Evolutionary conservation across 2,113 vertebrate species (phyloP).

Genomic region (Brevimyrus niger): DNA sequence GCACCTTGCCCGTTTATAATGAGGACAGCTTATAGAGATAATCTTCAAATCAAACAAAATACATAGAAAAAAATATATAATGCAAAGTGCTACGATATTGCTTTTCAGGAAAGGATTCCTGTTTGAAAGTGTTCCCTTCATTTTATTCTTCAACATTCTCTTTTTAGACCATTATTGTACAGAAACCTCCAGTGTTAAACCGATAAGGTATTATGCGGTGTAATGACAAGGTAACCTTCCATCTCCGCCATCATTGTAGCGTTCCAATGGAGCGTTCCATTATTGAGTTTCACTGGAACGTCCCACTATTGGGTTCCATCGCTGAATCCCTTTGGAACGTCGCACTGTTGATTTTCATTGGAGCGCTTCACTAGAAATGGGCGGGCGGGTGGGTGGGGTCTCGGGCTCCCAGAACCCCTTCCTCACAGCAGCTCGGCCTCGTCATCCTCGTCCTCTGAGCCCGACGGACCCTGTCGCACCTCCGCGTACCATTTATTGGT

Average conservation of each 20-base stretch:
- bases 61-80: not conserved
- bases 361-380: not conserved
- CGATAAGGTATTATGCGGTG: not conserved
- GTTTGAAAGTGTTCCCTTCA: not conserved
- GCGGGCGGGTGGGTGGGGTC: not conserved
- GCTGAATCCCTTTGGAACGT: not conserved
- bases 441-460: conserved; percentile 89
- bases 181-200: not conserved
- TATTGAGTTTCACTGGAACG: not conserved
- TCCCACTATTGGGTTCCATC: not conserved
- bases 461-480: conserved; percentile 91
- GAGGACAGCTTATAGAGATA: not conserved
- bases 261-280: not conserved
- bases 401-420: not conserved
- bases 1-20: conserved; percentile 10
- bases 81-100: conserved; percentile 36
- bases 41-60: not conserved
- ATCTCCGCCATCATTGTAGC: not conserved
- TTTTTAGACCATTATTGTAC: not conserved
- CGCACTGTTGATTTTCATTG: conserved; percentile 1
- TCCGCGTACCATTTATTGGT: conserved; percentile 99
- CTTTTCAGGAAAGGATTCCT: conserved; percentile 18
- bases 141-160: not conserved
- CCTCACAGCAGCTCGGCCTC: conserved; percentile 83
- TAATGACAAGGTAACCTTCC: not conserved